Base-by-base conservation (phyloP, 2,888 invertebrate species). In the Exephanes ischioxanthus region DNA sequence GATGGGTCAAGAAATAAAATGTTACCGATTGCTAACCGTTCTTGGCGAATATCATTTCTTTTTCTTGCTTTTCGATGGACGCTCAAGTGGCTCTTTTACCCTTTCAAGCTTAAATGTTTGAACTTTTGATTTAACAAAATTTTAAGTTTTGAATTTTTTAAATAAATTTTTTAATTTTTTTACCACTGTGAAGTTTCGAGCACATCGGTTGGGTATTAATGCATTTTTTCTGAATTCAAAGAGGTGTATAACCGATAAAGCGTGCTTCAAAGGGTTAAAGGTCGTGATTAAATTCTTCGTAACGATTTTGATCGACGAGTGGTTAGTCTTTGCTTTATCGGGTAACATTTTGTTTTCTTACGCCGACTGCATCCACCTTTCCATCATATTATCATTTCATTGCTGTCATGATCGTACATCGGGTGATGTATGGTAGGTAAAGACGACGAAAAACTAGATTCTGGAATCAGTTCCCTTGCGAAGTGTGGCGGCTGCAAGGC, bases 401-500 rank as follows among this genome's bases (percentile, higher is more conserved):
- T 93, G 89, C 92, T 92, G 88, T 93, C 93, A 92, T 93, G 92
- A 93, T 93, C 93, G 92, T 93, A 92, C 92, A 93, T 93, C 92
- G 92, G 91, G 89, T 92, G 92, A 91, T 93, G 91, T 93, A 93
- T 93, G 93, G 92, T 93, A 93, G 93, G 93, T 93, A 93, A 93
- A 93, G 91, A 93, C 92, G 92, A 92, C 91, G 93, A 92, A 91
- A 93, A 93, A 92, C 92, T 93, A 92, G 92, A 93, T 92, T 92
- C 93, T 89, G 93, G 93, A 92, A 92, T 92, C 93, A 92, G 92
- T 93, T 93, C 93, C 90, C 93, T 93, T 92, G 93, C 93, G 89
- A 93, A 93, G 92, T 93, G 93, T 92, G 91, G 91, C 90, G 91
- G 91, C 93, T 93, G 93, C 93, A 93, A 93, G 92, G 93, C 93